Percentiles rank a stretch among this genome's conserved stretches.
These are phyloP conservation scores for Narcine bancroftii DNA, from an alignment of 2,113 vertebrate species.

Conservation along the genomic window DNA sequence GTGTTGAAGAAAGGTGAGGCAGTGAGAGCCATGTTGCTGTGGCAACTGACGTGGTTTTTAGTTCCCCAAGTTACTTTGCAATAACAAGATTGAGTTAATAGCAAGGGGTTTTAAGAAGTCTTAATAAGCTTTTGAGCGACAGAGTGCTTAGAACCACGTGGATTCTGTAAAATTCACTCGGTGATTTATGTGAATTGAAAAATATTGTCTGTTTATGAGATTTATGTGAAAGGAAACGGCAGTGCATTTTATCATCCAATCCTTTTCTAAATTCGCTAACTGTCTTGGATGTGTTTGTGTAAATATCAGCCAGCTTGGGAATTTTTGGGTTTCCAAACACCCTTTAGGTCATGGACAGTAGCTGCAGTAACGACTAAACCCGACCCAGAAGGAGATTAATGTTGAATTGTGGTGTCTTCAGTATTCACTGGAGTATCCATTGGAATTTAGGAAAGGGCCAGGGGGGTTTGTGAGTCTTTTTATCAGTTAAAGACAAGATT, in stretches of 20 bases:
- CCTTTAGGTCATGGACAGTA: too few species aligned
- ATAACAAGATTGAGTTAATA: neutral
- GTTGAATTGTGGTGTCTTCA: too few species aligned
- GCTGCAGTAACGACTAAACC: too few species aligned
- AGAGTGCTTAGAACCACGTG: neutral
- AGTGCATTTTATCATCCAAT: neutral
- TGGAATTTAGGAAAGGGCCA: too few species aligned
- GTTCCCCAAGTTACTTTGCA: neutral
- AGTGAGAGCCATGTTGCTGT: neutral
- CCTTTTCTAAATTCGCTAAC: neutral
- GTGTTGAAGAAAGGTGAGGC: neutral
- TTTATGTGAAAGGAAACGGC: neutral
- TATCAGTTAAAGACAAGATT: too few species aligned
- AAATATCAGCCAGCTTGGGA: neutral
- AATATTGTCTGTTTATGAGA: neutral
- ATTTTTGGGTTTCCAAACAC: too few species aligned
- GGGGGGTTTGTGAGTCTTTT: too few species aligned
- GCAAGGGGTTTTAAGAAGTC: neutral
- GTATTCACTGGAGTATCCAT: too few species aligned
- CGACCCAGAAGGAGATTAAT: too few species aligned
- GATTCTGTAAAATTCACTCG: neutral
- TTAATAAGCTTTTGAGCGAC: neutral
- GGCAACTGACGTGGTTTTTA: neutral
- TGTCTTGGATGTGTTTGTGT: neutral
- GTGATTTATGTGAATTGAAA: neutral